Conservation (phyloP, 2,888 invertebrate genomes). For the Drosophila kambysellisi region DNA sequence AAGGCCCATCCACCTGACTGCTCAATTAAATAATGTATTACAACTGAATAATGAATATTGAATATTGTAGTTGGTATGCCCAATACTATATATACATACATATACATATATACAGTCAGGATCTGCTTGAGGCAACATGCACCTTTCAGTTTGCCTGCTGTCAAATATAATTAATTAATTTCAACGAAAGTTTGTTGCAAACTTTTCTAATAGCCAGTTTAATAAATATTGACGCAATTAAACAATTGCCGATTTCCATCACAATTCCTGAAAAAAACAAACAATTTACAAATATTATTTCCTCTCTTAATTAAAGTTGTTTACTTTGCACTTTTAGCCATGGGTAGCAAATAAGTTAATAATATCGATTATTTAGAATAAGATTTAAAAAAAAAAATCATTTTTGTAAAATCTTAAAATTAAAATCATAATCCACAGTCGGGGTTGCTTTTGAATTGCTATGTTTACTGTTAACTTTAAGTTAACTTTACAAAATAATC, state of each 20-base stretch:
- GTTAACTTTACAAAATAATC: not conserved
- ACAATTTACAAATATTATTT: constrained; percentile 21
- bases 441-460: not conserved
- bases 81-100: not conserved
- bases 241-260: constrained; percentile 32
- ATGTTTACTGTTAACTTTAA: not conserved
- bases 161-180: constrained; percentile 70
- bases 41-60: not conserved
- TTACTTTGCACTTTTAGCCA: not conserved
- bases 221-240: constrained; percentile 54
- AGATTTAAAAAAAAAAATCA: not conserved
- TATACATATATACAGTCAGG: constrained; percentile 38
- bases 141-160: constrained; percentile 53
- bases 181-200: constrained; percentile 26
- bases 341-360: not conserved
- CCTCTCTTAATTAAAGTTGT: not conserved
- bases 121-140: constrained; percentile 33
- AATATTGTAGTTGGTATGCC: not conserved
- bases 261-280: constrained; percentile 43
- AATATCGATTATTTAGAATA: not conserved
- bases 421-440: not conserved
- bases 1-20: not conserved
- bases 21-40: not conserved
- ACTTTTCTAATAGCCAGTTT: constrained; percentile 26
- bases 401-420: not conserved